These are phyloP conservation scores for Istiophorus platypterus DNA, from an alignment of 2,113 vertebrate species.

Conservation along the genomic window DNA sequence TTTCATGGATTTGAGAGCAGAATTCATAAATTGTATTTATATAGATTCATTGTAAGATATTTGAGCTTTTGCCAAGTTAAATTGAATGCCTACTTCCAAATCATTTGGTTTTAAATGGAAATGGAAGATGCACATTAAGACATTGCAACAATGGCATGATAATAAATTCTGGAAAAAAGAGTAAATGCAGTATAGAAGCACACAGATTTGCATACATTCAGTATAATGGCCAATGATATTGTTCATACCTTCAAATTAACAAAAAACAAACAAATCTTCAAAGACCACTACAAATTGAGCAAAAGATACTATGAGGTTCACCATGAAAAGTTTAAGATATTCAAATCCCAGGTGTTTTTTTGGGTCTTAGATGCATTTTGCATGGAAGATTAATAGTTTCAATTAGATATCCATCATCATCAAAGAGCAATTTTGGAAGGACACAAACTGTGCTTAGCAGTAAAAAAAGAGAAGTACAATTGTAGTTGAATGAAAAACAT, in stretches of 20 bases:
- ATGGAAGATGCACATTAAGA: not conserved
- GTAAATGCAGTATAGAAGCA: not conserved
- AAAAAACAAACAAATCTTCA: not conserved
- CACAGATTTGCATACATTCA: not conserved
- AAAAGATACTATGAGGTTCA: not conserved
- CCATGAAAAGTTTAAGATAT: conserved; percentile 19
- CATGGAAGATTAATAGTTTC: conserved; percentile 48
- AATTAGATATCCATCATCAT: conserved; percentile 60
- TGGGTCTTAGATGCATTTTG: conserved; percentile 19
- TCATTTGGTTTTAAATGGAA: conserved; percentile 10
- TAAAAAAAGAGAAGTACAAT: conserved; percentile 49
- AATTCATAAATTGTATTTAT: conserved; percentile 38
- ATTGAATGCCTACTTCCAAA: conserved; percentile 27
- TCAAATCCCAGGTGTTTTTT: conserved; percentile 17
- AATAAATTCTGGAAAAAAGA: not conserved
- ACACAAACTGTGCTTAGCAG: conserved; percentile 20
- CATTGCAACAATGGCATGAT: not conserved
- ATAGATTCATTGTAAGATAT: conserved; percentile 25
- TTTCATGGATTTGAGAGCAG: conserved; percentile 38
- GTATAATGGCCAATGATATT: not conserved
- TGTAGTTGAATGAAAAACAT: conserved; percentile 62
- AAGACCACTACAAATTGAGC: conserved; percentile 3
- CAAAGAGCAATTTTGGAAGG: conserved; percentile 50
- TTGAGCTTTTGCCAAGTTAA: not conserved
- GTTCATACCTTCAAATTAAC: not conserved